These are phyloP conservation scores for Cyclina sinensis DNA, from an alignment of 1,140 invertebrate species.

Conservation along the genomic window DNA sequence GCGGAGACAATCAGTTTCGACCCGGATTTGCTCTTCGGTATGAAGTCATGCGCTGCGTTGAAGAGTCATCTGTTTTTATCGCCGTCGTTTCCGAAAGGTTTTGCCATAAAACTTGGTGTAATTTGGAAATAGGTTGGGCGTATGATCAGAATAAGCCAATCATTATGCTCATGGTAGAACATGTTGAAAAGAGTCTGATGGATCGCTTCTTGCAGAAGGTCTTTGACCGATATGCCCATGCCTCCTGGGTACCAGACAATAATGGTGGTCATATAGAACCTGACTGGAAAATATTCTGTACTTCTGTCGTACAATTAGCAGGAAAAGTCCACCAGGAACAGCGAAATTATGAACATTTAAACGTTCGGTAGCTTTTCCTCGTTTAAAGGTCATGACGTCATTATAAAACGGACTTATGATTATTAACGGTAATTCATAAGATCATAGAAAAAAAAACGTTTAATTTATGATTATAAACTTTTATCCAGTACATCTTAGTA, in stretches of 20 bases:
- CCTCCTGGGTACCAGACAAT: not conserved
- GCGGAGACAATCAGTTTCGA: conserved; percentile 18
- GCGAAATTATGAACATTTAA: no score
- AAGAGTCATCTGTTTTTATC: not conserved
- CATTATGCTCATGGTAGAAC: conserved; percentile 9
- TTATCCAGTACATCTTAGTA: no score
- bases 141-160: conserved; percentile 15
- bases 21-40: conserved; percentile 12
- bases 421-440: no score
- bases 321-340: not conserved
- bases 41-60: not conserved
- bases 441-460: no score
- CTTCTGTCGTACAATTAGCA: not conserved
- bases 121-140: not conserved
- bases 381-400: no score
- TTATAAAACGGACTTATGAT: no score
- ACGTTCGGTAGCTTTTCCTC: no score
- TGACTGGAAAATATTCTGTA: conserved; percentile 1
- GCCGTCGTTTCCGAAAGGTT: not conserved
- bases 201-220: not conserved
- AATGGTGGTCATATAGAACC: conserved; percentile 3
- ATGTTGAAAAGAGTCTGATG: not conserved
- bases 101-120: not conserved
- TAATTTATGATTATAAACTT: no score
- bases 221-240: conserved; percentile 3